Base-by-base conservation (phyloP, 2,797 vertebrate species). In the Tangara arthus region DNA sequence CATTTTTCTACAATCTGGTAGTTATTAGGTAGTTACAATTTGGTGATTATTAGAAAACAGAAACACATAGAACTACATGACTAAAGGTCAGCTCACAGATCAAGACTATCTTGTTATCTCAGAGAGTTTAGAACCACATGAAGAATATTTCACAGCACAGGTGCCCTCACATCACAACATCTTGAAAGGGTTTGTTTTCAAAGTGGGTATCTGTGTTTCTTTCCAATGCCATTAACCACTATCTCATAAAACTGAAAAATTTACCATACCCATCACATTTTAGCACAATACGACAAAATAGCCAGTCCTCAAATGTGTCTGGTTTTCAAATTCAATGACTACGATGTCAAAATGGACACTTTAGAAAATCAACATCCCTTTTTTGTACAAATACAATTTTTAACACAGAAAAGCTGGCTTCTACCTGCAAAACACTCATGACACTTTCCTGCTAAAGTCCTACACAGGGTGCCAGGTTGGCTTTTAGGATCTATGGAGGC, bases 151-250 rank as follows among this genome's bases (percentile, higher is more conserved):
- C 37, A 57, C 15, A 83, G 32, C 6, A 49, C n/a, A 88, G 32
- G 19, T 8, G 1, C 8, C 26, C 22, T 75, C 30, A 46, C 4
- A 1, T 22, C 26, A n/a, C n/a, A n/a, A n/a, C n/a, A n/a, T n/a
- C n/a, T n/a, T n/a, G n/a, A n/a, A n/a, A n/a, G n/a, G n/a, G n/a
- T n/a, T n/a, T n/a, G n/a, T n/a, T n/a, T n/a, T n/a, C n/a, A n/a
- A n/a, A n/a, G n/a, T n/a, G n/a, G n/a, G n/a, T n/a, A 27, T 21
- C 15, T 59, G 9, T 71, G 10, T 37, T 85, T 66, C 46, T 57
- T 65, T 49, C 15, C 22, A 41, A 12, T 27, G 34, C 3, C 8
- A 35, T 32, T 72, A 28, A 66, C 6, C 18, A 64, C 3, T 21
- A 60, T 19, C 56, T 64, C 41, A 44, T 26, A 21, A 76, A 63